phyloP scores from a whole-genome alignment of 2,797 vertebrate genomes.

The Neosilurus mollespiculum region DNA sequence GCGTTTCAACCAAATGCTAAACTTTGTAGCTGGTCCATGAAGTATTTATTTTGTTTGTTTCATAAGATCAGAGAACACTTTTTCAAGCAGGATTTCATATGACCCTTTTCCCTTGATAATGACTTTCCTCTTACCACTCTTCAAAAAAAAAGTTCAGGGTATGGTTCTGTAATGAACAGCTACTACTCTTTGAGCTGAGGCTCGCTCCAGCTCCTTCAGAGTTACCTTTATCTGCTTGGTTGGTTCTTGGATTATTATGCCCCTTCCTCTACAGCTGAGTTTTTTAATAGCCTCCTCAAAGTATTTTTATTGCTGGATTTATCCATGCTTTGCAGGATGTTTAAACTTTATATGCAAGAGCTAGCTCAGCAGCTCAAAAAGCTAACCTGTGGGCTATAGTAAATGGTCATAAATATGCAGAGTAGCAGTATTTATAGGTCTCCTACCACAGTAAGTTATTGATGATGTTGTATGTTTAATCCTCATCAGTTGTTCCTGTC shows the following conservation, averaged over 20 bases:
- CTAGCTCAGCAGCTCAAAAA: background rate
- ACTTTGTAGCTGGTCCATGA: background rate
- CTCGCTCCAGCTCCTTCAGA: background rate
- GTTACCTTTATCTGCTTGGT: background rate
- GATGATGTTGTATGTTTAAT: background rate
- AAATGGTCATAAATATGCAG: background rate
- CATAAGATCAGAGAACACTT: background rate
- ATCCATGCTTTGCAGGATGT: background rate
- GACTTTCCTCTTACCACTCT: background rate
- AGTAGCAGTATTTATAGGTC: background rate
- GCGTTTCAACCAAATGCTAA: background rate
- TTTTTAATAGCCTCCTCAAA: background rate
- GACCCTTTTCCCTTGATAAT: background rate
- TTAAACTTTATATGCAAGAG: background rate
- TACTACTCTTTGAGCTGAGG: background rate
- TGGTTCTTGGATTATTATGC: background rate
- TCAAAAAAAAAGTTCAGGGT: background rate
- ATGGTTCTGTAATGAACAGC: background rate
- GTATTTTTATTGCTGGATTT: background rate
- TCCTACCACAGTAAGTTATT: background rate
- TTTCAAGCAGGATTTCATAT: background rate
- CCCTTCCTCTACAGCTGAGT: background rate
- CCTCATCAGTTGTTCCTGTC: background rate
- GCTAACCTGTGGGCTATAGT: background rate
- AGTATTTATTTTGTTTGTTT: background rate